A percentile compares a stretch with the other conserved stretches of the same genome.
phyloP scores from a whole-genome alignment of 92 coral and sea anemone genomes.

The Zoanthus sansibaricus region DNA sequence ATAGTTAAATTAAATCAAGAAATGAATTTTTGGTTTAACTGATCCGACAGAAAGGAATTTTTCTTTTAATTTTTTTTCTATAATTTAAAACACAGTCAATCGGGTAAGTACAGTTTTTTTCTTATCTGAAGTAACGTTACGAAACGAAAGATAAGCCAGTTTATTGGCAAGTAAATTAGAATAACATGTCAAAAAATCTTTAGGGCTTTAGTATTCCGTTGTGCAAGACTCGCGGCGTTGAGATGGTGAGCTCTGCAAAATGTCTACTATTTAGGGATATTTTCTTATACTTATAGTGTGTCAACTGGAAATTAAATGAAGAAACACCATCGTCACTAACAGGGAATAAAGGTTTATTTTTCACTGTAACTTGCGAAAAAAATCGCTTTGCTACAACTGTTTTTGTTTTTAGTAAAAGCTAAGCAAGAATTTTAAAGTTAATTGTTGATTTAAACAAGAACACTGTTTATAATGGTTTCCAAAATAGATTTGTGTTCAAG shows the following conservation, averaged over 20 bases:
- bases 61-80: not conserved
- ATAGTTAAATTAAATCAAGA: not conserved
- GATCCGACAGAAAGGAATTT: not conserved
- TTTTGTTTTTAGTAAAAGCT: not conserved
- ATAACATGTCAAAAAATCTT: constrained; percentile 19
- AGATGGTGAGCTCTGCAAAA: not conserved
- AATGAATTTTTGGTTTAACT: not conserved
- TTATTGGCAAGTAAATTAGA: constrained; percentile 3
- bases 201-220: not conserved
- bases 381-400: not conserved
- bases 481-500: not conserved
- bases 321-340: not conserved
- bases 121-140: constrained; percentile 24
- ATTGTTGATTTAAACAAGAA: too few species aligned
- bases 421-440: too few species aligned
- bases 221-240: constrained; percentile 2
- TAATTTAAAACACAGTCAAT: not conserved
- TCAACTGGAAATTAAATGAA: not conserved
- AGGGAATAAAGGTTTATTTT: not conserved
- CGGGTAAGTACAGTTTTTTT: not conserved
- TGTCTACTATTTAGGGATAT: not conserved
- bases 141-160: constrained; percentile 28
- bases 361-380: not conserved
- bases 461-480: too few species aligned
- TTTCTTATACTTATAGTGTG: not conserved